Evolutionary conservation across 1,140 invertebrate genomes (phyloP).

Genomic region (Elymnias hypermnestra): DNA sequence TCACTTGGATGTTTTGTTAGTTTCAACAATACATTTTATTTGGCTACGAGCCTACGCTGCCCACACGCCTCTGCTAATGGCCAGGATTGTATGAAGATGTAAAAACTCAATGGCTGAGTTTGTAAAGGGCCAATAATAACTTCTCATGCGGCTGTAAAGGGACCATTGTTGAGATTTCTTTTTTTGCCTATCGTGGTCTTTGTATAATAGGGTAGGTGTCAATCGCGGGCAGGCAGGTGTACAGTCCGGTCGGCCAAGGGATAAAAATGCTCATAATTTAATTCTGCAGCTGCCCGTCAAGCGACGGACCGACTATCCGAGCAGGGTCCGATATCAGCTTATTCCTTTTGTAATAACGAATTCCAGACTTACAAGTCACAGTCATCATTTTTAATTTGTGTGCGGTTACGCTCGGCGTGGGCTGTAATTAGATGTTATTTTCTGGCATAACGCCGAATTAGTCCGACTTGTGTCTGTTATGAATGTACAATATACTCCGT

Average conservation of each 20-base stretch:
- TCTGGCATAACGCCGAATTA: slow-evolving; percentile 31
- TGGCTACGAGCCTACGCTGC: slow-evolving; percentile 61
- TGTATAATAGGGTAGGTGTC: slow-evolving; percentile 71
- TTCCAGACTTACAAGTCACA: slow-evolving; percentile 54
- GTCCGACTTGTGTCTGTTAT: slow-evolving; percentile 18
- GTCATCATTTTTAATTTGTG: slow-evolving; percentile 68
- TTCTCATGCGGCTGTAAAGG: slow-evolving; percentile 64
- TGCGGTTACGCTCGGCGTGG: slow-evolving; percentile 39
- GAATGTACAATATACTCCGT: slow-evolving; percentile 12
- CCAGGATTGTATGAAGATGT: slow-evolving; percentile 68
- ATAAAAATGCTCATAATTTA: slow-evolving; percentile 73
- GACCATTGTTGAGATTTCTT: slow-evolving; percentile 65
- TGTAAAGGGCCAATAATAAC: slow-evolving; percentile 71
- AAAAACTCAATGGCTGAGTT: slow-evolving; percentile 60
- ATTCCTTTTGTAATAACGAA: slow-evolving; percentile 56
- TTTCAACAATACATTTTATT: slow-evolving; percentile 70
- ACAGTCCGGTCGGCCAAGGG: slow-evolving; percentile 37
- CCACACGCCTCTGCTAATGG: slow-evolving; percentile 71
- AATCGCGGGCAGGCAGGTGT: slow-evolving; percentile 68
- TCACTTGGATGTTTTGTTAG: slow-evolving; percentile 68
- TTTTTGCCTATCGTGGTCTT: slow-evolving; percentile 36
- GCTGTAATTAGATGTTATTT: slow-evolving; percentile 37
- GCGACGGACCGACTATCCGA: slow-evolving; percentile 40
- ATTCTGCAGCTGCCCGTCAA: slow-evolving; percentile 71
- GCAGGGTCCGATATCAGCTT: slow-evolving; percentile 33